These are phyloP conservation scores for Cataglyphis altisquamis DNA, from an alignment of 2,888 invertebrate genomes.

Conservation along the genomic window DNA sequence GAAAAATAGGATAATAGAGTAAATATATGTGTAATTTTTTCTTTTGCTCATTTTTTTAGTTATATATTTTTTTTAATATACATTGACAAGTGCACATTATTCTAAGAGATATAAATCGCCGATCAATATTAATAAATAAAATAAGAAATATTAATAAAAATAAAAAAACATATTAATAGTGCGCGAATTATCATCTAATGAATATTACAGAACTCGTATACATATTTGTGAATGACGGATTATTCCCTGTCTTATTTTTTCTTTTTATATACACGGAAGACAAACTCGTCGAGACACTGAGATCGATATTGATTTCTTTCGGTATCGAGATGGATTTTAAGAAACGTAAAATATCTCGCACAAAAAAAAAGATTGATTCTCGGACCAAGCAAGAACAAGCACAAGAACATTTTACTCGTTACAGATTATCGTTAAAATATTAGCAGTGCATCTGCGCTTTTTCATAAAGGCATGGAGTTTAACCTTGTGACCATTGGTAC, in stretches of 20 bases:
- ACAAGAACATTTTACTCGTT: slow-evolving; percentile 54
- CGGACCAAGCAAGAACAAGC: slow-evolving; percentile 71
- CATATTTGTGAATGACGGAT: background rate
- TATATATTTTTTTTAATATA: background rate
- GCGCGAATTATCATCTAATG: background rate
- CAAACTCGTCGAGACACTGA: background rate
- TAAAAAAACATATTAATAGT: background rate
- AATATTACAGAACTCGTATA: slow-evolving; percentile 18
- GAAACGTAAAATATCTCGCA: slow-evolving; percentile 58
- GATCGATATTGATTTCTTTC: slow-evolving; percentile 39
- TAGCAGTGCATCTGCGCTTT: slow-evolving; percentile 25
- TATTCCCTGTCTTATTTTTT: background rate
- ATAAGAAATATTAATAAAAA: slow-evolving; percentile 21
- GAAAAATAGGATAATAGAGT: background rate
- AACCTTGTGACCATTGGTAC: slow-evolving; percentile 43
- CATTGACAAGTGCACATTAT: slow-evolving; percentile 17
- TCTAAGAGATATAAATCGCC: background rate
- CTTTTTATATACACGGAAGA: background rate
- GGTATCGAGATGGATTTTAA: slow-evolving; percentile 52
- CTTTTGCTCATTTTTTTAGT: background rate
- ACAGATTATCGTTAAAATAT: slow-evolving; percentile 49
- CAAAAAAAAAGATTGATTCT: slow-evolving; percentile 65
- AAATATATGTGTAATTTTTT: background rate
- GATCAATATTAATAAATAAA: background rate
- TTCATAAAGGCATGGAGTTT: slow-evolving; percentile 45